Evolutionary conservation across 2,888 invertebrate species (phyloP), one percentile per base, ranked within the genome.

Genomic region (Phortica okadai): DNA sequence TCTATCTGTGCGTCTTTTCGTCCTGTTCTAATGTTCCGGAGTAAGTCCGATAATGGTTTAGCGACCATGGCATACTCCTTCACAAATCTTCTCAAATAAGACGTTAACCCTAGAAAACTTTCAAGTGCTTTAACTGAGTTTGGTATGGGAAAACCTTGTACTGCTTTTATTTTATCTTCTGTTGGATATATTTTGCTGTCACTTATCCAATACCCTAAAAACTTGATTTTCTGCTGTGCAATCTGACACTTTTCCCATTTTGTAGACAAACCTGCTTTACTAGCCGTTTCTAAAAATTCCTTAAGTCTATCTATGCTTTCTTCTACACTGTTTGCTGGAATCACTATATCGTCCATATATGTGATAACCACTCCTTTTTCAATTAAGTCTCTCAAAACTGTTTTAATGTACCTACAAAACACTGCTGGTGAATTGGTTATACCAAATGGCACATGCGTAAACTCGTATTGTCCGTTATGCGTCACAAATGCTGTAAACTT

Each of bases 11-110:
- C 76, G 21, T 75, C 78, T 10, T 78, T 80, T 33, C 2, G 6
- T 8, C 11, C 5, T 25, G 4, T 42, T 10, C 14, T n/a, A 8
- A 21, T 67, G 0, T 21, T 11, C 8, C 77, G 62, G 0, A 84
- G 45, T 11, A 79, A 21, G 45, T 91, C 88, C 5, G 86, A 85
- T 67, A 90, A 77, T 2, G 88, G 89, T 75, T 83, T 87, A 0
- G 90, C 90, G n/a, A 88, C 84, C 5, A 80, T 69, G 0, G 89
- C 80, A 42, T 76, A 80, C 21, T 70, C 44, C 10, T 75, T 59
- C 1, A 79, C 72, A 10, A 80, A 80, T 42, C 56, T 74, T 4
- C 77, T 50, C 14, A 79, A 81, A 54, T 78, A 80, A 0, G 80
- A 79, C 0, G 79, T 79, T 8, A 80, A 8, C 0, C 78, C 82